Evolutionary conservation across 2,888 invertebrate genomes (phyloP), one percentile per base, ranked within the genome.

Genomic region (Hoplodrina ambigua): DNA sequence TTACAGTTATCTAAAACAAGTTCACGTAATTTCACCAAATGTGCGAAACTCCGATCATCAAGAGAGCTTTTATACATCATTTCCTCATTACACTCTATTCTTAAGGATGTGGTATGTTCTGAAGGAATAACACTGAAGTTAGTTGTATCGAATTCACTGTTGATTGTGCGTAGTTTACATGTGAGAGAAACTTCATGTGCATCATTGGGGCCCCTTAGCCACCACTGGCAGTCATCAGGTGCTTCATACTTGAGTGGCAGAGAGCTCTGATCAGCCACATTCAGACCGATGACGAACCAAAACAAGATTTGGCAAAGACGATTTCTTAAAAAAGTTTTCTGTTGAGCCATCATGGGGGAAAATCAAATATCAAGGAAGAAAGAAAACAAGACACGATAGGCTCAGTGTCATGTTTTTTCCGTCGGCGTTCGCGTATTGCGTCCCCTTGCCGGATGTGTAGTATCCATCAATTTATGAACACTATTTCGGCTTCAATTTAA

Each of bases 91-190:
- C 97, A 98, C 93, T 98, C 97, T 88, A 98, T 97, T 85, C 97
- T 96, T 72, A 98, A 93, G 7, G 97, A 97, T 37, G 97, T 97
- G 25, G 98, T 98, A 89, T 98, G 97, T 89, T 98, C 98, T 17
- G 98, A 97, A 57, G 98, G 98, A 76, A 98, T 98, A 65, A 98
- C 98, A 94, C 98, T 98, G 90, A 98, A 98, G 94, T 98, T 98
- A 49, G 98, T 98, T 80, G 98, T 98, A 93, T 98, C 98, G 90
- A 97, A 98, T 91, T 98, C 98, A 96, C 98, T 98, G 94, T 98
- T 98, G 88, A 98, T 98, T 62, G 98, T 97, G 85, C 98, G 96
- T 87, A 98, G 96, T 93, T 98, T 97, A 94, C 98, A 98, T 75
- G 97, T 97, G 79, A 98, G 96, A 20, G 97, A 97, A 77, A 98